Conservation (phyloP, 2,797 vertebrate species). For the Phataginus tetradactyla region DNA sequence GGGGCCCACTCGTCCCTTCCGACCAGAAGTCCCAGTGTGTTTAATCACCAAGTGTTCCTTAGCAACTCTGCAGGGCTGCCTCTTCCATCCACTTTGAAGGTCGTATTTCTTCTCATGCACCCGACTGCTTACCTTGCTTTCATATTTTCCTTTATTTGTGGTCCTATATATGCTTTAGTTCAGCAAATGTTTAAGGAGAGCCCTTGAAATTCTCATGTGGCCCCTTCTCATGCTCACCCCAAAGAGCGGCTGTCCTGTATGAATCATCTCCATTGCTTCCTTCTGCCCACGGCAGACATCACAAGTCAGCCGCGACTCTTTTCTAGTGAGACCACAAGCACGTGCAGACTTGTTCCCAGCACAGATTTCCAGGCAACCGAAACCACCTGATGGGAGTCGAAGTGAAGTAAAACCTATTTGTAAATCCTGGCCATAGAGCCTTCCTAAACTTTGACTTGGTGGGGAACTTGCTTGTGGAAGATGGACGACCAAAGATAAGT, state of each 20-base stretch:
- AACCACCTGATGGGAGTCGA: not conserved
- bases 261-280: not conserved
- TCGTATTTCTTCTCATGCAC: not conserved
- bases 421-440: not conserved
- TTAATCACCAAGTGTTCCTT: not conserved
- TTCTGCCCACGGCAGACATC: not conserved
- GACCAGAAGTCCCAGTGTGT: not conserved
- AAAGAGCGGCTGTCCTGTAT: not conserved
- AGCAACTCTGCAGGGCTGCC: not conserved
- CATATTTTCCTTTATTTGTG: not conserved
- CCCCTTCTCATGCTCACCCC: not conserved
- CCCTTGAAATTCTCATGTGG: not conserved
- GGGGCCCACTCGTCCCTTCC: not conserved
- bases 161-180: not conserved
- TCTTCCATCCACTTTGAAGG: not conserved
- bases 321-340: not conserved
- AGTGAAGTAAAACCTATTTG: not conserved
- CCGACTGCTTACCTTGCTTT: not conserved
- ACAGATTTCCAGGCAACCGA: not conserved
- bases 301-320: not conserved
- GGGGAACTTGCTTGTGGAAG: not conserved
- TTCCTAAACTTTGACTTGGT: not conserved
- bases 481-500: not conserved
- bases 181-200: slow-evolving; percentile 27
- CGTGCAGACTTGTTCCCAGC: not conserved